A percentile compares a stretch with the other conserved stretches of the same genome.
phyloP scores from a whole-genome alignment of 1,140 invertebrate genomes.

The Onthophagus taurus region DNA sequence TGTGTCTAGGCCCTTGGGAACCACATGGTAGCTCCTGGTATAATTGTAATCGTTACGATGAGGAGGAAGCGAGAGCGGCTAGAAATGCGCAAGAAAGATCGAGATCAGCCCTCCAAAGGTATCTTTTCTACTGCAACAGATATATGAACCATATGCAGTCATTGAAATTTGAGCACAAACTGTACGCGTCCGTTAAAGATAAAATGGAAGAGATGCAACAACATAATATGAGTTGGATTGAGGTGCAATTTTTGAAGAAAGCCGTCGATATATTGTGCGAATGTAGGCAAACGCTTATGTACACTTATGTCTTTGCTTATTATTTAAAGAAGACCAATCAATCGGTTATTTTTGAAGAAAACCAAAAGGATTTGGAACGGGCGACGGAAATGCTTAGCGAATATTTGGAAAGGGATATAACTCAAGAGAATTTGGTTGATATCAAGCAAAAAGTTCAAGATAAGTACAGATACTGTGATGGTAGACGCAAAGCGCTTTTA shows the following conservation, averaged over 20 bases:
- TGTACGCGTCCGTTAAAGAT: constrained; percentile 48
- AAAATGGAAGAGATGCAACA: constrained; percentile 77
- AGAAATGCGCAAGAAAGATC: constrained; percentile 93
- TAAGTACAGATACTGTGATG: constrained; percentile 68
- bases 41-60: constrained; percentile 67
- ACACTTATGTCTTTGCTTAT: constrained; percentile 67
- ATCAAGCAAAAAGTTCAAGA: constrained; percentile 72
- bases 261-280: constrained; percentile 60
- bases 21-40: constrained; percentile 70
- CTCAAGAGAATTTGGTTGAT: constrained; percentile 57
- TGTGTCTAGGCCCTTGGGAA: constrained; percentile 69
- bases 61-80: constrained; percentile 92
- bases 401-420: constrained; percentile 66
- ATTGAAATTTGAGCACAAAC: constrained; percentile 64
- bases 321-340: constrained; percentile 61
- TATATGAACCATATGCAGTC: constrained; percentile 74
- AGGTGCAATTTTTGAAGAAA: constrained; percentile 59
- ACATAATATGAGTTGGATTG: constrained; percentile 73
- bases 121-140: constrained; percentile 97
- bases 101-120: constrained; percentile 82
- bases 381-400: constrained; percentile 63
- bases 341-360: constrained; percentile 64
- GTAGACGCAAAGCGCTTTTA: constrained; percentile 54
- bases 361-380: constrained; percentile 61
- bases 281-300: constrained; percentile 62